Evolutionary conservation across 2,888 invertebrate genomes (phyloP), one percentile per base, ranked within the genome.

Genomic region (Steinernema scapterisci): DNA sequence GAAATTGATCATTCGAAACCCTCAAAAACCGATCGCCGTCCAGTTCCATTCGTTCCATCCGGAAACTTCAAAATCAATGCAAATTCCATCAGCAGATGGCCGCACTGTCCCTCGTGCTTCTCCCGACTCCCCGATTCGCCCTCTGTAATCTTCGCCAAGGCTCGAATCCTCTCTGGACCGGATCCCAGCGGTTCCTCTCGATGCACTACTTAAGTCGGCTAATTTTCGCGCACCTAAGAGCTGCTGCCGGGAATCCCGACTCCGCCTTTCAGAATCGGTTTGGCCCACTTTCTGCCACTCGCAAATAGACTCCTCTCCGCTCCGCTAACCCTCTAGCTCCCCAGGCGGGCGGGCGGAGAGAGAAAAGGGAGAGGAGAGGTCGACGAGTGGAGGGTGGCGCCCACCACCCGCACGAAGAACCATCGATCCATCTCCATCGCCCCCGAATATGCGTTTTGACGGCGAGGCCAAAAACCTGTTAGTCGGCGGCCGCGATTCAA

Each of bases 291-390:
- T 27, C 38, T 38, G 38, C 31, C 63, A 31, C 54, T 54, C 54
- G 63, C 63, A 63, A 63, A 63, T 63, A 63, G 63, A 63, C 31
- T 54, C 38, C 38, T 38, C 38, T 38, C 38, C 54, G 54, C 54
- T 54, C 25, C 54, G 54, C 23, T 21, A 21, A 25, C 54, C 27
- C 63, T 27, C 63, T 16, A 63, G 63, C 54, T 63, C 63, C 63
- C 63, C 63, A 63, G 63, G 63, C 63, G 63, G 63, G 63, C 63
- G 63, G 63, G 63, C 63, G 63, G 63, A 63, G 63, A 63, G 63
- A 21, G 63, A 63, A 63, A 63, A 63, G 63, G 63, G 63, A 63
- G 63, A 63, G 54, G 23, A 25, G 54, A 54, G 54, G 54, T 6
- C 54, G 54, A 19, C 31, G 63, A 63, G 63, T 63, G 63, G 63